Evolutionary conservation across 2,113 vertebrate genomes (phyloP).

Genomic region (Sciurus niger): DNA sequence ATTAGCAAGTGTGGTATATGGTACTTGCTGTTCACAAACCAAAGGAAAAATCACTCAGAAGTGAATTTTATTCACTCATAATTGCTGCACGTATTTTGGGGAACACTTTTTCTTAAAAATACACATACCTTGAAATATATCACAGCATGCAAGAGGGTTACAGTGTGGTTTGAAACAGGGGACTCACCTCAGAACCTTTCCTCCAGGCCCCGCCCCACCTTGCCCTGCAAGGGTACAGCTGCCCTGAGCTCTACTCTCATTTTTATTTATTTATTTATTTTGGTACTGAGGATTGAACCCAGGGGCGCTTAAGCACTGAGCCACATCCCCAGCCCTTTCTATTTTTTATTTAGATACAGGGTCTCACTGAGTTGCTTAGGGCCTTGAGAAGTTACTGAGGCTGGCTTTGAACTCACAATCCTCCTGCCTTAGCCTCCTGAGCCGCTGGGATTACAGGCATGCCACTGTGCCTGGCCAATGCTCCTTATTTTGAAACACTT

Average conservation of each 20-base stretch:
- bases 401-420: too few relatives aligned
- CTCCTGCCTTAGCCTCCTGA: too few relatives aligned
- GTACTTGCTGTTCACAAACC: background rate
- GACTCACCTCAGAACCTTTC: background rate
- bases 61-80: constrained; percentile 39
- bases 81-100: background rate
- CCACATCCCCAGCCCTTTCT: too few relatives aligned
- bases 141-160: background rate
- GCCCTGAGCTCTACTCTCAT: background rate
- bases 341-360: too few relatives aligned
- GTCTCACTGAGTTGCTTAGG: too few relatives aligned
- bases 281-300: too few relatives aligned
- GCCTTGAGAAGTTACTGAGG: too few relatives aligned
- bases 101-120: background rate
- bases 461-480: too few relatives aligned
- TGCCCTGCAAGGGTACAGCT: background rate
- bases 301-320: too few relatives aligned
- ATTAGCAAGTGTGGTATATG: background rate
- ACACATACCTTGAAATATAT: background rate
- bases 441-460: too few relatives aligned
- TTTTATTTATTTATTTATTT: too few relatives aligned
- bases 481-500: constrained; percentile 36
- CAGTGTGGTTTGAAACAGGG: background rate
- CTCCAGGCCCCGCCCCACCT: too few relatives aligned
- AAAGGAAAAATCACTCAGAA: background rate